phyloP scores from a whole-genome alignment of 2,888 invertebrate genomes.

The Morinoia aosen region DNA sequence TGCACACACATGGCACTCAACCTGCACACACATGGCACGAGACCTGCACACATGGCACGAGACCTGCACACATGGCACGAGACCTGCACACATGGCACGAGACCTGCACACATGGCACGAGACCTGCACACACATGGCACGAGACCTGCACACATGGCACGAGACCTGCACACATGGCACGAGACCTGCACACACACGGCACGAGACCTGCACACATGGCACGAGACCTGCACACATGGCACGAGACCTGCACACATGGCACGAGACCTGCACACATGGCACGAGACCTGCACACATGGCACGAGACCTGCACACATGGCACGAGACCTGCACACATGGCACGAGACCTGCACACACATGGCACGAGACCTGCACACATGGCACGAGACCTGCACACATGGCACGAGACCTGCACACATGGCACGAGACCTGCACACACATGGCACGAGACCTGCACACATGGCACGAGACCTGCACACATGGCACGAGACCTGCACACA shows the following conservation, averaged over 20 bases:
- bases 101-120: neutral
- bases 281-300: neutral
- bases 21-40: neutral
- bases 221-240: neutral
- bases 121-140: neutral
- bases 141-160: neutral
- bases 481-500: neutral
- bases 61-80: neutral
- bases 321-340: neutral
- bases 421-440: conserved; percentile 1
- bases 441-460: neutral
- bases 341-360: neutral
- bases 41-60: neutral
- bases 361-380: neutral
- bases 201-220: neutral
- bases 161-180: neutral
- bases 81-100: neutral
- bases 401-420: neutral
- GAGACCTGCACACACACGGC: neutral
- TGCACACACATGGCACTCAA: too few species aligned
- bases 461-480: neutral
- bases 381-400: neutral
- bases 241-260: neutral
- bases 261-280: neutral
- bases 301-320: neutral